Evolutionary conservation across 37 sponge, comb jelly and placozoan species (phyloP).

Genomic region (Corticium candelabrum): DNA sequence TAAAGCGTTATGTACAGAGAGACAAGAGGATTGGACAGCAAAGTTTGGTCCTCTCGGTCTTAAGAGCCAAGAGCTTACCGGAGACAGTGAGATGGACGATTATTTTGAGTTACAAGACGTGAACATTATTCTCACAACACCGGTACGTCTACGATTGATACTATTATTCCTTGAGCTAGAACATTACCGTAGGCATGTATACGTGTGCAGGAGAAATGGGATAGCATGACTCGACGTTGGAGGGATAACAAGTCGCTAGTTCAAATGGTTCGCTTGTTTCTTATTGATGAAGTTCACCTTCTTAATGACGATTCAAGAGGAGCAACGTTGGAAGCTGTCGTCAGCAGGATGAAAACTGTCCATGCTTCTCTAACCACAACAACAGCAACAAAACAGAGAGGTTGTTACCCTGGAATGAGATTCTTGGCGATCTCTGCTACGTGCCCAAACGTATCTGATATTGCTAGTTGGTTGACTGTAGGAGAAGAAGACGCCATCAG

Average conservation of each 20-base stretch:
- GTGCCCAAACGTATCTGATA: slow-evolving; percentile 88
- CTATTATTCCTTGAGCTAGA: background rate
- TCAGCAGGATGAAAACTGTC: slow-evolving; percentile 97
- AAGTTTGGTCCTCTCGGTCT: slow-evolving; percentile 80
- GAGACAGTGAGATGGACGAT: slow-evolving; percentile 92
- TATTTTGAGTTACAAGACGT: slow-evolving; percentile 77
- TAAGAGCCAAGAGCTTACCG: slow-evolving; percentile 84
- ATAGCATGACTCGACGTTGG: slow-evolving; percentile 96
- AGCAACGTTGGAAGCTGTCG: slow-evolving; percentile 97
- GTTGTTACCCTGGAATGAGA: too few species aligned
- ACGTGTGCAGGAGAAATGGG: slow-evolving; percentile 95
- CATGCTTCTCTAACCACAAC: slow-evolving; percentile 33
- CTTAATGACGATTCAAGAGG: slow-evolving; percentile 86
- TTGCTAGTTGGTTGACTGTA: slow-evolving; percentile 16
- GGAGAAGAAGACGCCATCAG: background rate
- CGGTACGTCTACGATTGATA: slow-evolving; percentile 32
- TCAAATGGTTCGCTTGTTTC: slow-evolving; percentile 72
- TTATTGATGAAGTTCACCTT: slow-evolving; percentile 97
- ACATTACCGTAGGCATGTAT: too few species aligned
- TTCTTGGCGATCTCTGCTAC: slow-evolving; percentile 98
- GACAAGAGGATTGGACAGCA: slow-evolving; percentile 71
- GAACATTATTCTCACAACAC: slow-evolving; percentile 93
- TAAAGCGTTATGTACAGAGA: slow-evolving; percentile 92
- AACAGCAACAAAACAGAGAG: slow-evolving; percentile 6
- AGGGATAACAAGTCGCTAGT: slow-evolving; percentile 85